These are phyloP conservation scores for Hyphantria cunea DNA, from an alignment of 1,140 invertebrate genomes.

Conservation along the genomic window DNA sequence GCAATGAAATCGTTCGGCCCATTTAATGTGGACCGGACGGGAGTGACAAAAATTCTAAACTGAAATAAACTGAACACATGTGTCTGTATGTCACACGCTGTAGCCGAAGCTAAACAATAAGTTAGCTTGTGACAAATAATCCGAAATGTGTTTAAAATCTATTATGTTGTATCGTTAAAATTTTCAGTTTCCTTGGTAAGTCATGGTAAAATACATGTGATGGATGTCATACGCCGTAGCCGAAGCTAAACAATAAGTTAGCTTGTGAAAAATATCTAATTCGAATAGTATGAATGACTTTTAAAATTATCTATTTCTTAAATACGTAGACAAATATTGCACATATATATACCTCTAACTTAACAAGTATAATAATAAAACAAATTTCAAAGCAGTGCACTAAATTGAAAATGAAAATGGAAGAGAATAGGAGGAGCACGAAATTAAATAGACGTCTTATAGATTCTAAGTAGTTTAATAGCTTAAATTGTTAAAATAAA, in stretches of 20 bases:
- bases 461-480: too few species aligned
- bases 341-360: too few species aligned
- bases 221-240: constrained; percentile 46
- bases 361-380: too few species aligned
- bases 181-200: neutral
- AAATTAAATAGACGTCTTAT: too few species aligned
- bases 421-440: too few species aligned
- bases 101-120: constrained; percentile 10
- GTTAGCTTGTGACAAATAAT: neutral
- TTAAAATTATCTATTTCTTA: neutral
- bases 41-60: constrained; percentile 77
- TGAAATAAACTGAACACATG: constrained; percentile 79
- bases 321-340: too few species aligned
- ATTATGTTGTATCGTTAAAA: neutral
- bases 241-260: constrained; percentile 10
- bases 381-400: too few species aligned
- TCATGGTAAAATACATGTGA: too few species aligned
- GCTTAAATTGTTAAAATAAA: too few species aligned
- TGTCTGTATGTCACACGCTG: constrained; percentile 57
- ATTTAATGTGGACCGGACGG: constrained; percentile 77
- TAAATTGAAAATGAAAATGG: too few species aligned
- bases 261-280: neutral
- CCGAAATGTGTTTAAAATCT: neutral
- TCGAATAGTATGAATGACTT: neutral
- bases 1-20: constrained; percentile 72